These are phyloP conservation scores for Zaprionus taronus DNA, from an alignment of 1,140 invertebrate genomes.

Conservation along the genomic window DNA sequence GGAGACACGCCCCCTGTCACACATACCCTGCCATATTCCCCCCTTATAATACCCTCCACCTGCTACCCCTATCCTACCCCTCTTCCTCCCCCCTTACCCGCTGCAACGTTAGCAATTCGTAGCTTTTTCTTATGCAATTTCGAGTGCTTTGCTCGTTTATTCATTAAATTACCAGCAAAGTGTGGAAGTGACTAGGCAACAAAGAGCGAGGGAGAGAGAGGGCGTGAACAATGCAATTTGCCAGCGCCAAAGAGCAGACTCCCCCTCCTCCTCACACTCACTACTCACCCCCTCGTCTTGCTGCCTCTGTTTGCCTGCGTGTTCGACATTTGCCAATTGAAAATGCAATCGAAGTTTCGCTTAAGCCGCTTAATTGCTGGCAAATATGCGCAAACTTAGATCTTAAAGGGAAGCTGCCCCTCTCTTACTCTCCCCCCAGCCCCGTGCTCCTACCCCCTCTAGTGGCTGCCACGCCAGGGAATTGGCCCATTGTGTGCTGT, in stretches of 20 bases:
- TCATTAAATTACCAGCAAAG: constrained; percentile 54
- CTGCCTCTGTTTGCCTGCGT: neutral
- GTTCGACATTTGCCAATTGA: constrained; percentile 38
- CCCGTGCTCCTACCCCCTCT: neutral
- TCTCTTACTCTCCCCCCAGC: neutral
- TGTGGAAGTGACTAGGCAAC: neutral
- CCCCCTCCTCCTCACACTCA: neutral
- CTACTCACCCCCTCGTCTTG: too few species aligned
- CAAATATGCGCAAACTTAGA: constrained; percentile 43
- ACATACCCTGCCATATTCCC: too few species aligned
- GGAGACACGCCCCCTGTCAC: neutral
- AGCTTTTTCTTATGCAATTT: constrained; percentile 50
- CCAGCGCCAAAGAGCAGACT: constrained; percentile 3
- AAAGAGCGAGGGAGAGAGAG: neutral
- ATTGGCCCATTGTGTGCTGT: constrained; percentile 9
- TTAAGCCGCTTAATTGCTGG: constrained; percentile 73
- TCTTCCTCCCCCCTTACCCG: neutral
- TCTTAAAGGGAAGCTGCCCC: neutral
- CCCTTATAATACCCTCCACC: neutral
- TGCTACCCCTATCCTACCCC: too few species aligned
- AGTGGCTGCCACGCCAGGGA: neutral
- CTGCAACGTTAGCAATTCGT: neutral
- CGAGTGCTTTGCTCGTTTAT: constrained; percentile 51
- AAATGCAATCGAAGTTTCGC: constrained; percentile 41
- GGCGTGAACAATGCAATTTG: constrained; percentile 49